Evolutionary conservation across 1,140 invertebrate genomes (phyloP).

Genomic region (Trialeurodes vaporariorum): DNA sequence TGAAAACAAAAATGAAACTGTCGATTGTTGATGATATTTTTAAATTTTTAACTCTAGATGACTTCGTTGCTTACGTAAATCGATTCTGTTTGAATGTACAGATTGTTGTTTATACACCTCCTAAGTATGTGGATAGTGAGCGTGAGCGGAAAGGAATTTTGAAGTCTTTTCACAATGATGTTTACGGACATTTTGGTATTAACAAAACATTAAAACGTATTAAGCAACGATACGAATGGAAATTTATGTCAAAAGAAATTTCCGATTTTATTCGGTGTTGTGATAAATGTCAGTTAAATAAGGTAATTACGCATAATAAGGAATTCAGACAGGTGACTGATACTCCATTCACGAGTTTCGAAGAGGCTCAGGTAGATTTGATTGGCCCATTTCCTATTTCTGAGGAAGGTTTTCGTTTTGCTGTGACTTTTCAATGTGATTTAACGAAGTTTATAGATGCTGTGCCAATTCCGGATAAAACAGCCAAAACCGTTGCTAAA

Average conservation of each 20-base stretch:
- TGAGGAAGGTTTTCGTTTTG: constrained; percentile 26
- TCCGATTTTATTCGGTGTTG: background rate
- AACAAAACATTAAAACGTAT: background rate
- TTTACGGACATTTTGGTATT: background rate
- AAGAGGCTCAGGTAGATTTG: constrained; percentile 23
- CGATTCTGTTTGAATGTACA: background rate
- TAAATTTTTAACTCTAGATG: background rate
- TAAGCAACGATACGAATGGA: background rate
- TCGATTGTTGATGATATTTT: background rate
- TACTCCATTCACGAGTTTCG: constrained; percentile 9
- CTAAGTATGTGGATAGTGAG: background rate
- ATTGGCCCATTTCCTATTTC: constrained; percentile 29
- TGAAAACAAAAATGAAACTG: background rate
- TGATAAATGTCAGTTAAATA: background rate
- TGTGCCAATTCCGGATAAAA: constrained; percentile 24
- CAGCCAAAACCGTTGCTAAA: constrained; percentile 26
- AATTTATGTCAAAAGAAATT: background rate
- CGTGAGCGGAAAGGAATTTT: background rate
- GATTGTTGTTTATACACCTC: background rate
- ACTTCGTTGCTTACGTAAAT: background rate
- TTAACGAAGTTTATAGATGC: constrained; percentile 30
- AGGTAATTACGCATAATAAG: background rate
- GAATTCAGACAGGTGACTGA: constrained; percentile 12
- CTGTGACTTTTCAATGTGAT: constrained; percentile 29
- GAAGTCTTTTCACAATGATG: background rate